phyloP scores from a whole-genome alignment of 1,140 invertebrate species.

The Monomorium pharaonis region DNA sequence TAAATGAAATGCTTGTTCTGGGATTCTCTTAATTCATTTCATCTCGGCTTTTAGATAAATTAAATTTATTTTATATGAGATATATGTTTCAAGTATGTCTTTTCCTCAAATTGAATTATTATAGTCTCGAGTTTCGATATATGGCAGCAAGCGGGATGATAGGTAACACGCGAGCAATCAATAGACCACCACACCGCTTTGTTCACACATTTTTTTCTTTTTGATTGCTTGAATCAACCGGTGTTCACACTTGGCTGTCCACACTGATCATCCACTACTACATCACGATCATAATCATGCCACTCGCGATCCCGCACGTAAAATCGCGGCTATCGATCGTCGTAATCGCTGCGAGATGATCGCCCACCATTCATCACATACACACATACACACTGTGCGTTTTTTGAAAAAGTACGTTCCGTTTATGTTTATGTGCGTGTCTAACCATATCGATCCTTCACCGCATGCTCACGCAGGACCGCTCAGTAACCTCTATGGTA shows the following conservation, averaged over 20 bases:
- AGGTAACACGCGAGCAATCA: constrained; percentile 33
- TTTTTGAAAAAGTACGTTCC: not conserved
- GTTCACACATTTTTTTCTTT: constrained; percentile 6
- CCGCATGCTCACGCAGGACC: constrained; percentile 84
- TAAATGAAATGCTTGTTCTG: not conserved
- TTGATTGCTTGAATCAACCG: constrained; percentile 40
- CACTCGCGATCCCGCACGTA: constrained; percentile 31
- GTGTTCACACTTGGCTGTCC: constrained; percentile 47
- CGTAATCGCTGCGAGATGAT: constrained; percentile 28
- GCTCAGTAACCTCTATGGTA: constrained; percentile 86
- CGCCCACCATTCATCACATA: not conserved
- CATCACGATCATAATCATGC: constrained; percentile 61
- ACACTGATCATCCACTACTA: not conserved
- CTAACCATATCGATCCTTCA: constrained; percentile 77
- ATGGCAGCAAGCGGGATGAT: not conserved
- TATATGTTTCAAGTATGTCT: not conserved
- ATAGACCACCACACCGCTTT: constrained; percentile 32
- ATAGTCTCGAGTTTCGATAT: not conserved
- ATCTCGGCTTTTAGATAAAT: not conserved
- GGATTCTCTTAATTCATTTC: not conserved
- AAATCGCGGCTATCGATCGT: constrained; percentile 42
- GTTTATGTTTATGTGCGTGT: constrained; percentile 55
- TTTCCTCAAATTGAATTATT: not conserved
- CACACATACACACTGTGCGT: not conserved
- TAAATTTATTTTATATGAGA: not conserved